Evolutionary conservation across 2,797 vertebrate species (phyloP).

Genomic region (Lycodopsis pacificus): DNA sequence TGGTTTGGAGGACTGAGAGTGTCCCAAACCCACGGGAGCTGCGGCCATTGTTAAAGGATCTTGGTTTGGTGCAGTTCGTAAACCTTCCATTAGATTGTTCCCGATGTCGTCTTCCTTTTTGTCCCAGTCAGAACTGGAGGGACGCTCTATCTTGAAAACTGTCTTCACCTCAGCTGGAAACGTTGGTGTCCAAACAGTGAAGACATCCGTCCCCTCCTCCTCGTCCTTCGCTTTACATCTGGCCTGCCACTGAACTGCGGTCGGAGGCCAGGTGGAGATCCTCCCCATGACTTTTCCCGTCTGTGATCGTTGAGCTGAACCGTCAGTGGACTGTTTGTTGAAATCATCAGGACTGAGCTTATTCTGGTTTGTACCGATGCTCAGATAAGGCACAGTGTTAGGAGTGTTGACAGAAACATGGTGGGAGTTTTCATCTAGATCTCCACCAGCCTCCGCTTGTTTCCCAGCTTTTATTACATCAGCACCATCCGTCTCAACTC

Average conservation of each 20-base stretch:
- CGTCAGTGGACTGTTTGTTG: neutral
- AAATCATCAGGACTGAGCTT: constrained; percentile 24
- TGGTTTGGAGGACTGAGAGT: constrained; percentile 3
- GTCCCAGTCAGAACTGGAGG: fast-evolving
- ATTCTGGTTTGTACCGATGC: constrained; percentile 70
- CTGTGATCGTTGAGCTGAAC: constrained; percentile 12
- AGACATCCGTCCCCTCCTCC: constrained; percentile 33
- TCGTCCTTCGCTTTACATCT: constrained; percentile 50
- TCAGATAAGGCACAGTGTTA: constrained; percentile 77
- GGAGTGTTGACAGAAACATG: constrained; percentile 8
- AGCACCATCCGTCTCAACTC: neutral
- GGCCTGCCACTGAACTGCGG: constrained; percentile 77
- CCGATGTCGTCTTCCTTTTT: neutral
- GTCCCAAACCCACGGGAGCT: neutral
- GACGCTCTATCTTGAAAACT: neutral
- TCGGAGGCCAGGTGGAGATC: constrained; percentile 81
- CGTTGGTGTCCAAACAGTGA: constrained; percentile 42
- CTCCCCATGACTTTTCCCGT: constrained; percentile 57
- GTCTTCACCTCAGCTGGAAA: constrained; percentile 20
- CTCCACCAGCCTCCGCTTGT: neutral
- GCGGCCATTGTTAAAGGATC: neutral
- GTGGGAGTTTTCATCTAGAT: neutral
- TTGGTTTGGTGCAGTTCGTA: neutral
- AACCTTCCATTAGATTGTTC: neutral
- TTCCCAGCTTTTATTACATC: neutral